phyloP scores from a whole-genome alignment of 1,140 invertebrate species.

The Lamellibrachia luymesi region DNA sequence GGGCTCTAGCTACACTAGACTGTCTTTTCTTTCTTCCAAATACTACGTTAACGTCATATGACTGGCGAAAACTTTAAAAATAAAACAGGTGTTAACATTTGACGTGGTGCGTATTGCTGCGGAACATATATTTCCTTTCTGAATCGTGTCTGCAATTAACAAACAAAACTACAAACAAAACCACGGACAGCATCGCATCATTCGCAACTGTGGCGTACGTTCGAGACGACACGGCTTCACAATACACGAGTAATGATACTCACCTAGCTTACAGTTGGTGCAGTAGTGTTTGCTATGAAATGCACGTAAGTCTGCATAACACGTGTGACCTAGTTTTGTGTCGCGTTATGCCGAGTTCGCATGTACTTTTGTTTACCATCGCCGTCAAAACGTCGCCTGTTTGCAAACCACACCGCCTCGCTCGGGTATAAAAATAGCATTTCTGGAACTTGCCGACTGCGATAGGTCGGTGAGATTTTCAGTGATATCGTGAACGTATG shows the following conservation, averaged over 20 bases:
- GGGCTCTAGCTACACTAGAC: no score
- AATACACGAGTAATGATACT: neutral
- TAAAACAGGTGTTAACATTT: neutral
- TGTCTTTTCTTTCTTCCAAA: no score
- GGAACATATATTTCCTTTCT: neutral
- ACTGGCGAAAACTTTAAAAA: neutral
- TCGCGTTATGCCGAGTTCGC: conserved; percentile 2
- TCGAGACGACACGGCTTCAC: neutral
- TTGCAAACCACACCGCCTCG: neutral
- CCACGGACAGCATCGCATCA: neutral
- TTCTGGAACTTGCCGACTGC: neutral
- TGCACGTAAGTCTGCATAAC: neutral
- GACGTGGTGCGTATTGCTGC: neutral
- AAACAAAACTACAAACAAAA: neutral
- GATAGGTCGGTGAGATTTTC: neutral
- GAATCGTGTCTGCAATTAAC: neutral
- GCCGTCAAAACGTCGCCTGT: neutral
- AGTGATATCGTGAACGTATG: neutral
- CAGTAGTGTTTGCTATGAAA: neutral
- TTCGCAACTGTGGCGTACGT: neutral
- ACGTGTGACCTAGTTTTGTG: neutral
- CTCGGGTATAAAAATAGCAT: neutral
- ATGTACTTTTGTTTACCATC: neutral
- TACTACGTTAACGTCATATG: no score
- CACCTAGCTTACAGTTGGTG: neutral